Conservation (phyloP, 2,113 vertebrate genomes). For the Anolis carolinensis region DNA sequence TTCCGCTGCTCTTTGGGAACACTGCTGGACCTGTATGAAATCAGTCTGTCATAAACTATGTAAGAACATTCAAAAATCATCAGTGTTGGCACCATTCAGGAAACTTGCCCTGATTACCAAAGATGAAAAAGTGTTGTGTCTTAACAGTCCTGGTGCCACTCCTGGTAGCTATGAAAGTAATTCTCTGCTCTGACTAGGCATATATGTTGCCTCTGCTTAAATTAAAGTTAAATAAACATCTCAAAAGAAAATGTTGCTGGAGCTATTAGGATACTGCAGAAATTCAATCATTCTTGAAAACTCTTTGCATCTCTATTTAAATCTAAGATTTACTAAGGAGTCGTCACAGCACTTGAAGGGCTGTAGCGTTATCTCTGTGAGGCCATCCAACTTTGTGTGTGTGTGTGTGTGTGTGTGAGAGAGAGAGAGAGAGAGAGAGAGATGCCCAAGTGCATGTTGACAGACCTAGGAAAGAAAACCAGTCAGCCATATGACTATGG, state of each 20-base stretch:
- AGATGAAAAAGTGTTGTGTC: background rate
- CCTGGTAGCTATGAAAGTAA: background rate
- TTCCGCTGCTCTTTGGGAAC: background rate
- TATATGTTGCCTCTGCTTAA: background rate
- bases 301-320: background rate
- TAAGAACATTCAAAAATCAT: background rate
- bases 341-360: background rate
- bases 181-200: background rate
- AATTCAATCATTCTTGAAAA: background rate
- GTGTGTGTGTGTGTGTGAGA: background rate
- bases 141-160: background rate
- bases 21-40: background rate
- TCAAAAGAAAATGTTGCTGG: background rate
- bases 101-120: background rate
- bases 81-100: background rate
- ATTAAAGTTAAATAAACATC: background rate
- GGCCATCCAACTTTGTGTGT: background rate
- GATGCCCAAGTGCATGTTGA: background rate
- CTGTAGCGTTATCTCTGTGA: background rate
- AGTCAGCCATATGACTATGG: background rate
- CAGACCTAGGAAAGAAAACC: background rate
- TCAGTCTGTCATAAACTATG: background rate
- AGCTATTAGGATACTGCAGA: background rate
- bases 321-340: background rate
- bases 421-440: background rate